Percentiles rank a stretch among this genome's conserved stretches.
phyloP scores from a whole-genome alignment of 2,113 vertebrate species.

The Muntiacus muntjak region DNA sequence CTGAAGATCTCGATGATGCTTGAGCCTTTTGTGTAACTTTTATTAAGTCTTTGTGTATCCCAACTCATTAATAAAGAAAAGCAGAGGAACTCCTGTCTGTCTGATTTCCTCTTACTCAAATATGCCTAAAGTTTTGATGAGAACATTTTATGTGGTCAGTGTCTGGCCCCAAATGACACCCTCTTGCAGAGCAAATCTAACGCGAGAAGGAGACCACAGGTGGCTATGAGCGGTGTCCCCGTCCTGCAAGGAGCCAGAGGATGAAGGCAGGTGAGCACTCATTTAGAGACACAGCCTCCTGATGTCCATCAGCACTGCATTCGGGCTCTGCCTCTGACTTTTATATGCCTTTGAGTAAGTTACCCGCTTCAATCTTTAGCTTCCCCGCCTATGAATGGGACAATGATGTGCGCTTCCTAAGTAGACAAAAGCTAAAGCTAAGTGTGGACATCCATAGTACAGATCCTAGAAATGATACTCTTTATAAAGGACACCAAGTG shows the following conservation, averaged over 20 bases:
- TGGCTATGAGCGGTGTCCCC: not conserved
- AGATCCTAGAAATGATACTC: not conserved
- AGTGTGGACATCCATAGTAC: not conserved
- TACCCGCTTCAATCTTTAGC: not conserved
- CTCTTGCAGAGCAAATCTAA: not conserved
- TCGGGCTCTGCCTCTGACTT: not conserved
- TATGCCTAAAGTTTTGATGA: not conserved
- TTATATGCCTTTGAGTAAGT: not conserved
- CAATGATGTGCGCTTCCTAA: not conserved
- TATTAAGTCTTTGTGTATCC: slow-evolving; percentile 70
- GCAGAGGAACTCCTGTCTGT: not conserved
- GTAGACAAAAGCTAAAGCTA: not conserved
- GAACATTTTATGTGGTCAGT: not conserved
- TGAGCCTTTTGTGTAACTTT: slow-evolving; percentile 67
- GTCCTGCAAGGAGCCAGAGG: not conserved
- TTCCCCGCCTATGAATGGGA: not conserved
- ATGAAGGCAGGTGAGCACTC: not conserved
- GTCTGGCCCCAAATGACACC: not conserved
- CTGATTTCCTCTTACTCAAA: not conserved
- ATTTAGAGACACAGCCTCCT: not conserved
- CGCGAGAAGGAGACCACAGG: fast-evolving
- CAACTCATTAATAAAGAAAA: slow-evolving; percentile 71
- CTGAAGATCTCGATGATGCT: slow-evolving; percentile 26
- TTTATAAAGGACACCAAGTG: not conserved
- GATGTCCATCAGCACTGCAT: not conserved